phyloP scores from a whole-genome alignment of 2,888 invertebrate genomes.

The Hypomecis atomaria region DNA sequence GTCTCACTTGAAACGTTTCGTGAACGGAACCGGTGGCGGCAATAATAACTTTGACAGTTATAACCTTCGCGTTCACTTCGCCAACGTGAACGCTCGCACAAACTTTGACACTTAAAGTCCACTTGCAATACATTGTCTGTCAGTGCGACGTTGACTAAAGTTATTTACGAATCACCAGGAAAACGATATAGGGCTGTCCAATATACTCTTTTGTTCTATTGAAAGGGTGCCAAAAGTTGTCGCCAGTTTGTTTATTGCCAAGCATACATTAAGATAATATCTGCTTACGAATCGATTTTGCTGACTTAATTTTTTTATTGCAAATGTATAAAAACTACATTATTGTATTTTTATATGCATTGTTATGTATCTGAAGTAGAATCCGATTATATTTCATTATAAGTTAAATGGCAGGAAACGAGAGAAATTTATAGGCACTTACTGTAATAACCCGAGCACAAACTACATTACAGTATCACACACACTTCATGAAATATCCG shows the following conservation, averaged over 20 bases:
- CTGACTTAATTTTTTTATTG: background rate
- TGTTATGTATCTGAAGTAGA: conserved; percentile 21
- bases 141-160: conserved; percentile 48
- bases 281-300: background rate
- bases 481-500: conserved; percentile 29
- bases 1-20: conserved; percentile 48
- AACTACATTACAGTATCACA: conserved; percentile 32
- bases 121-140: conserved; percentile 62
- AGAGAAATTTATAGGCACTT: conserved; percentile 48
- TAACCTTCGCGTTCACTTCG: conserved; percentile 64
- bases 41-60: conserved; percentile 76
- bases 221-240: conserved; percentile 21
- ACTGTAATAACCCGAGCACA: conserved; percentile 46
- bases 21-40: conserved; percentile 55
- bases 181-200: conserved; percentile 26
- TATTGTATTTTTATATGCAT: background rate
- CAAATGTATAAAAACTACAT: conserved; percentile 2
- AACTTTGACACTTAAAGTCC: conserved; percentile 72
- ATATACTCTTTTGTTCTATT: conserved; percentile 35
- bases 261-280: conserved; percentile 16
- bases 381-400: conserved; percentile 42
- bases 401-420: conserved; percentile 44
- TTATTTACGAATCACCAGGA: conserved; percentile 40
- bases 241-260: conserved; percentile 19
- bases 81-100: conserved; percentile 56